Evolutionary conservation across 2,888 invertebrate species (phyloP).

Genomic region (Archips xylosteana): DNA sequence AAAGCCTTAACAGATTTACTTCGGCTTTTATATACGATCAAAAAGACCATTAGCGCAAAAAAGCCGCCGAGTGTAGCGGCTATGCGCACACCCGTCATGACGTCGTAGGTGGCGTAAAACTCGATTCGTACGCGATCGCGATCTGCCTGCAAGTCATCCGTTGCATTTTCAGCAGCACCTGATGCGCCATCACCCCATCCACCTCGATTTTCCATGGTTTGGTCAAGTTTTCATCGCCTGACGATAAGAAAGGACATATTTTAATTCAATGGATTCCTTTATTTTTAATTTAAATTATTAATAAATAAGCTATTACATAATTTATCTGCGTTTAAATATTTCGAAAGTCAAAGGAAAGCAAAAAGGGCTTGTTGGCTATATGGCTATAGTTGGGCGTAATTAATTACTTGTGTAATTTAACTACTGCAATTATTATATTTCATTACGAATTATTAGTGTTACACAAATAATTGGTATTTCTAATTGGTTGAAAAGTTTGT

Average conservation of each 20-base stretch:
- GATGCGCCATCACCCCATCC: conserved; percentile 73
- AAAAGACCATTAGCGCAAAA: conserved; percentile 95
- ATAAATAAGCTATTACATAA: too few species aligned
- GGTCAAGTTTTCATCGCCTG: conserved; percentile 83
- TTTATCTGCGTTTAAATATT: too few species aligned
- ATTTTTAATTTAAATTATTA: neutral
- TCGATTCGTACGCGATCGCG: conserved; percentile 91
- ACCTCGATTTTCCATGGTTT: conserved; percentile 78
- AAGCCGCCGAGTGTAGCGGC: conserved; percentile 96
- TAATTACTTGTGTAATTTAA: too few species aligned
- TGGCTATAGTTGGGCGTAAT: too few species aligned
- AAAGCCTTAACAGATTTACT: conserved; percentile 90
- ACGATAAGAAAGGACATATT: conserved; percentile 53
- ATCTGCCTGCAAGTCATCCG: conserved; percentile 78
- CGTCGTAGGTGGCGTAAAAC: conserved; percentile 96
- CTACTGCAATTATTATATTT: too few species aligned
- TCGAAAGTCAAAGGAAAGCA: too few species aligned
- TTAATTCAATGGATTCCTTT: neutral
- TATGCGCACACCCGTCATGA: conserved; percentile 96
- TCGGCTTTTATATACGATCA: conserved; percentile 96
- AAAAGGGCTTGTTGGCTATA: too few species aligned
- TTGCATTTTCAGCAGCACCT: conserved; percentile 70
- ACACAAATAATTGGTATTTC: too few species aligned
- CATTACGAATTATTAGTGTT: too few species aligned
- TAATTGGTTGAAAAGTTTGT: too few species aligned